Evolutionary conservation across 2,888 invertebrate species (phyloP).

Genomic region (Drosophila helvetica): DNA sequence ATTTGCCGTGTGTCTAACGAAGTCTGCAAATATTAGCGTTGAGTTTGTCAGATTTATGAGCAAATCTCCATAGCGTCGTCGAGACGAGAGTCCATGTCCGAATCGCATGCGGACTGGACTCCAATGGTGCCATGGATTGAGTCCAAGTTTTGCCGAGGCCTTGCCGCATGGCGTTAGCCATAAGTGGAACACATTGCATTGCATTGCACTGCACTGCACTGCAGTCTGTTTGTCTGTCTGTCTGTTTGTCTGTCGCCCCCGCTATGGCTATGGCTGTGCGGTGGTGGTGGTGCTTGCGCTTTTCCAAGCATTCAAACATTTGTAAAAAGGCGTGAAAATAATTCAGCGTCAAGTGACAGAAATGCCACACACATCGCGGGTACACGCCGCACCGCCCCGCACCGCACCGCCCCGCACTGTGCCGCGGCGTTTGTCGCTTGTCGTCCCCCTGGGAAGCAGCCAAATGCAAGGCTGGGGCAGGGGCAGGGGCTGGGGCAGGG

Average conservation of each 20-base stretch:
- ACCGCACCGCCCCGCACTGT: neutral
- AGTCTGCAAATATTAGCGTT: conserved; percentile 80
- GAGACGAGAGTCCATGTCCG: conserved; percentile 39
- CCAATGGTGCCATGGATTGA: conserved; percentile 16
- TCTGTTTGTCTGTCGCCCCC: conserved; percentile 60
- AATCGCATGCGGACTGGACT: conserved; percentile 14
- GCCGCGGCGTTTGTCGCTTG: conserved; percentile 33
- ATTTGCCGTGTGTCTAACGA: conserved; percentile 79
- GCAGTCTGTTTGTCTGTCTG: too few species aligned
- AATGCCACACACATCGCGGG: conserved; percentile 69
- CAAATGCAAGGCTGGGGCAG: neutral
- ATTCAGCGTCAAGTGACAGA: conserved; percentile 79
- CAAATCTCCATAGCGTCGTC: conserved; percentile 75
- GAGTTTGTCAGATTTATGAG: conserved; percentile 80
- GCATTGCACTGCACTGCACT: neutral
- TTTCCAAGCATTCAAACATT: conserved; percentile 69
- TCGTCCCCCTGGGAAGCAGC: neutral
- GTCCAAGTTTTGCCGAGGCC: conserved; percentile 53
- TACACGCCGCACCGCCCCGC: too few species aligned
- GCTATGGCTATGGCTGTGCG: conserved; percentile 29
- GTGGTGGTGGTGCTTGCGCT: conserved; percentile 41
- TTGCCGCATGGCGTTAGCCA: conserved; percentile 57
- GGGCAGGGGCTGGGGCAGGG: neutral
- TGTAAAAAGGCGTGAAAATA: conserved; percentile 80
- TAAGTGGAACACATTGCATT: conserved; percentile 70